A percentile compares a stretch with the other conserved stretches of the same genome.
phyloP scores from a whole-genome alignment of 1,140 invertebrate species.

The Camponotus pennsylvanicus region DNA sequence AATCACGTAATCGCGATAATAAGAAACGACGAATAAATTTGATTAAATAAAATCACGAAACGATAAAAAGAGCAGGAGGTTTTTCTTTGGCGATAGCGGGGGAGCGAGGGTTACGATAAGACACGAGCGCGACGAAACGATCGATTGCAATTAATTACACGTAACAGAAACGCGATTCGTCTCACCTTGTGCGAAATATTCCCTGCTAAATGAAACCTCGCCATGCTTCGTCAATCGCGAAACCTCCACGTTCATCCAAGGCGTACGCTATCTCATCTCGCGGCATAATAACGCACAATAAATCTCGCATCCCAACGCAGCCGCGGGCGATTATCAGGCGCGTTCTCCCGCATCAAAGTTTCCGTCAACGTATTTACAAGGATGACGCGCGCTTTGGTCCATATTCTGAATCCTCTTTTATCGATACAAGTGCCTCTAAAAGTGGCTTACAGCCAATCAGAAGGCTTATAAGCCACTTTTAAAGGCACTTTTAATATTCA shows the following conservation, averaged over 20 bases:
- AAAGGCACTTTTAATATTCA: too few species aligned
- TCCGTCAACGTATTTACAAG: too few species aligned
- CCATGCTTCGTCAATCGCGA: neutral
- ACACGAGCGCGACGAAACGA: conserved; percentile 35
- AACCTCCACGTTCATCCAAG: neutral
- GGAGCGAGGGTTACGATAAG: conserved; percentile 23
- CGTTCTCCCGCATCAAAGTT: too few species aligned
- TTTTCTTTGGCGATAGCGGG: conserved; percentile 3
- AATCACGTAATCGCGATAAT: neutral
- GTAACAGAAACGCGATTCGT: conserved; percentile 39
- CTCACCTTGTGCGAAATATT: conserved; percentile 50
- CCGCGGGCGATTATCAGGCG: too few species aligned
- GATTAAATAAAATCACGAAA: conserved; percentile 33
- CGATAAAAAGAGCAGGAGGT: neutral
- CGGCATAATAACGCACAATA: neutral
- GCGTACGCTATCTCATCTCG: neutral
- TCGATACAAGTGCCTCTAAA: too few species aligned
- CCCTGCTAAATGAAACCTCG: conserved; percentile 6
- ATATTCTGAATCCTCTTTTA: too few species aligned
- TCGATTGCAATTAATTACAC: conserved; percentile 53
- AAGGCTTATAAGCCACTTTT: too few species aligned
- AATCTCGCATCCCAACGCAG: too few species aligned
- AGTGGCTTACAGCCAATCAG: too few species aligned
- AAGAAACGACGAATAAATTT: neutral
- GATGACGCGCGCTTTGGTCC: too few species aligned